Conservation (phyloP, 2,797 vertebrate species). For the Gambelia wislizenii region DNA sequence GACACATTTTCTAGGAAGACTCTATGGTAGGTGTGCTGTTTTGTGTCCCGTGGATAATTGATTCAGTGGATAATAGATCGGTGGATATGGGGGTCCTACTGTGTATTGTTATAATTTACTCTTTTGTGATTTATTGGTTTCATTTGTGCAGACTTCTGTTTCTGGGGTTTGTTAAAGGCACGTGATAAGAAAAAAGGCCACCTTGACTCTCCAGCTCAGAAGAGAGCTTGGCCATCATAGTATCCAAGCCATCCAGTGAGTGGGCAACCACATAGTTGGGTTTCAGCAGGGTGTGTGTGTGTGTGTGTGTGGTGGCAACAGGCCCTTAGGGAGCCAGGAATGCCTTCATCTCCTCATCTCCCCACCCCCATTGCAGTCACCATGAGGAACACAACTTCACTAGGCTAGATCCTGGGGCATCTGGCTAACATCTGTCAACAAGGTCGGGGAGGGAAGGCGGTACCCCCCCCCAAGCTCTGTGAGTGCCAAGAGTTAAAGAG, state of each 20-base stretch:
- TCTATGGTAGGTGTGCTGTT: too few relatives aligned
- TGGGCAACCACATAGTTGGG: slow-evolving; percentile 74
- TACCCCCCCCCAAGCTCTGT: not conserved
- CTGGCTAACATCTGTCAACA: slow-evolving; percentile 82
- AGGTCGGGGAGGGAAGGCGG: slow-evolving; percentile 9
- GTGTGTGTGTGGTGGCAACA: slow-evolving; percentile 83
- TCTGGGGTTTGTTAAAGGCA: too few relatives aligned
- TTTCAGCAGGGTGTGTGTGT: too few relatives aligned
- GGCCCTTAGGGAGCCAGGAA: slow-evolving; percentile 68
- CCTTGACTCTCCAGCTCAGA: too few relatives aligned
- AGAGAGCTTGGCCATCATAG: slow-evolving; percentile 67
- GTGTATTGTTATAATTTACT: too few relatives aligned
- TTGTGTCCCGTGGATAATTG: too few relatives aligned
- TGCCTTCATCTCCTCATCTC: slow-evolving; percentile 57
- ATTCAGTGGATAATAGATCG: too few relatives aligned
- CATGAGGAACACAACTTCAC: slow-evolving; percentile 59
- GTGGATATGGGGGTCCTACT: too few relatives aligned
- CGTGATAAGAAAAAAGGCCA: too few relatives aligned
- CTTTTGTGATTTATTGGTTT: too few relatives aligned
- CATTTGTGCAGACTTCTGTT: too few relatives aligned
- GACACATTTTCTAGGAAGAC: too few relatives aligned
- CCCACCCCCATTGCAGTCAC: not conserved
- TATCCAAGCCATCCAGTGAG: slow-evolving; percentile 72
- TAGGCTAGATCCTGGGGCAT: slow-evolving; percentile 78
- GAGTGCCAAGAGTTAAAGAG: not conserved